Base-by-base conservation (phyloP, 2,888 invertebrate genomes). In the Salticus scenicus region DNA sequence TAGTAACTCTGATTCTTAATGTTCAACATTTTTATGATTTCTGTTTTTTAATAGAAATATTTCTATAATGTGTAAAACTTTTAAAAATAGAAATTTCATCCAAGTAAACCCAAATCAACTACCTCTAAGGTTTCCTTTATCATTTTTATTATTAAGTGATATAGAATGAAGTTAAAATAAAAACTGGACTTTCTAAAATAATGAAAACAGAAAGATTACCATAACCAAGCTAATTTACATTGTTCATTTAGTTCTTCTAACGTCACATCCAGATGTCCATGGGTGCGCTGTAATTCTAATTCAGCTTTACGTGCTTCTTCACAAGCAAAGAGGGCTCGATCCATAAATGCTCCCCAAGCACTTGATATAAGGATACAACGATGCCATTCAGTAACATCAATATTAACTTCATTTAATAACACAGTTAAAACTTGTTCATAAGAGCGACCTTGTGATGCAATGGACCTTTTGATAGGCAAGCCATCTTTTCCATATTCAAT, bases 401-500 rank as follows among this genome's bases (percentile, higher is more conserved):
- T 74, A 42, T 80, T 78, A 1, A 87, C 83, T 77, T 87, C 87
- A 63, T 87, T 76, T 1, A 87, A 17, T 17, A 87, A 30, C 7
- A 73, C 74, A n/a, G 41, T 24, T 12, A 83, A 67, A 0, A 87
- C 83, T 74, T 87, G 74, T 27, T 87, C 83, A 71, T 79, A 87
- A 17, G 79, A 72, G 12, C 79, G 64, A 8, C 14, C 78, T 20
- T 87, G 87, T 10, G 66, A 27, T 24, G 82, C 78, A 12, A 87
- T 7, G 2, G 87, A 87, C 20, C 78, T 73, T 37, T 83, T 87
- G 4, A 79, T 37, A 0, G 87, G 87, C 17, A 74, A 33, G 1
- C 87, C 87, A 79, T 87, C 82, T 71, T 87, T 87, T 30, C 72
- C 82, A 14, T 75, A 28, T 71, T 87, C 87, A 10, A 87, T 5